Evolutionary conservation across 2,888 invertebrate species (phyloP), one percentile per base, ranked within the genome.

Genomic region (Acleris cristana): DNA sequence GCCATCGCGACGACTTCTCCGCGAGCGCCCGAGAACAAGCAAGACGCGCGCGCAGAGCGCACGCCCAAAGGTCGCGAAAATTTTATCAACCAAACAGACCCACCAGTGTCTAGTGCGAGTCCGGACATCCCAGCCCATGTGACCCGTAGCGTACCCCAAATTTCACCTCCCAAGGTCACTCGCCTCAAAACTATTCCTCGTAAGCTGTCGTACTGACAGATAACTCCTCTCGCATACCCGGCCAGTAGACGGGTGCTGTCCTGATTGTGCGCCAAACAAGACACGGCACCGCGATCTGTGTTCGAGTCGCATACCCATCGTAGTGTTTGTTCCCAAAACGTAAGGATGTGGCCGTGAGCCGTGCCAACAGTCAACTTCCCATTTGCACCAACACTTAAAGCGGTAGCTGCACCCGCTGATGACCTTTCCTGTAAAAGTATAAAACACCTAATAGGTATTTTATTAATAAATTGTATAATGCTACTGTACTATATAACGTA

Each of bases 11-110:
- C 90, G 0, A 92, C 92, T 94, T 99, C 99, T 0, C 99, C 99
- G 64, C 98, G 95, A 64, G 98, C 98, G 44, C 99, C 99, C 45
- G 99, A 99, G 88, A 99, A 99, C 18, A 99, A 92, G 84, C 99
- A 99, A 62, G 97, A 96, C 0, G 98, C 97, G 70, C 97, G 96
- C 84, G 97, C 97, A 0, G 97, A 96, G 53, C 98, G 94, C 48
- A 98, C 96, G 16, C 98, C 98, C 75, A 99, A 94, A 14, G 97
- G 95, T 67, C 98, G 94, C 52, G 97, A 97, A 81, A 99, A 98
- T 77, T 96, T 97, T 48, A 99, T 92, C 73, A 98, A 96, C 95
- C 98, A 99, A 2, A 99, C 99, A 1, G 98, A 99, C 0, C 99
- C 99, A 2, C 98, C 98, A 56, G 97, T 97, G 81, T 99, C 99